Percentiles rank a stretch among this genome's conserved stretches.
Evolutionary conservation across 2,797 vertebrate genomes (phyloP).

Genomic region (Microctenopoma stevenorrisi): DNA sequence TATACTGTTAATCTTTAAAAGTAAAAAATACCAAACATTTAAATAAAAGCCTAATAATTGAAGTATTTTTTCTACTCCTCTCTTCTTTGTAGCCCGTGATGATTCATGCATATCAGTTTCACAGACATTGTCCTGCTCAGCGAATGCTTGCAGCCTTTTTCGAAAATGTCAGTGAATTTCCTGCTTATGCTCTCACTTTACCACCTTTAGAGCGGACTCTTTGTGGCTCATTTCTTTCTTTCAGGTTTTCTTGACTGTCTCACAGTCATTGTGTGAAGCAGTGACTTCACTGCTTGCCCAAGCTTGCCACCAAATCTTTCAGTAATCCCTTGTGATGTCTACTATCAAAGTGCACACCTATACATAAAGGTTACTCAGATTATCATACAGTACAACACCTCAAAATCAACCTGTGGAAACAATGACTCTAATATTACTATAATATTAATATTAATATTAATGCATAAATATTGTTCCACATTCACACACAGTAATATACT

Average conservation of each 20-base stretch:
- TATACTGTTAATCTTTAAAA: too few species aligned
- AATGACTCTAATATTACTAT: not conserved
- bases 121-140: not conserved
- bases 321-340: not conserved
- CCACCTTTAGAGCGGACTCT: constrained; percentile 22
- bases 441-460: not conserved
- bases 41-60: too few species aligned
- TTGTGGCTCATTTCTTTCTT: constrained; percentile 44
- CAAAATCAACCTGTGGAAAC: not conserved
- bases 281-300: constrained; percentile 6
- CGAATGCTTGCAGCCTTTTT: constrained; percentile 3
- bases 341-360: not conserved
- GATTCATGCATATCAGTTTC: not conserved
- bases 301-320: not conserved
- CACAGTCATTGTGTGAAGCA: constrained; percentile 1
- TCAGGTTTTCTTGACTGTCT: constrained; percentile 38
- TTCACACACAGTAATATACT: too few species aligned
- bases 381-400: not conserved
- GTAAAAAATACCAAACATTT: too few species aligned
- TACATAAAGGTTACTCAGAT: not conserved
- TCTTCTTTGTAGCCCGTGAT: not conserved
- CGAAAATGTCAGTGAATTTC: constrained; percentile 54
- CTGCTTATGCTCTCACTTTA: constrained; percentile 27
- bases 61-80: not conserved
- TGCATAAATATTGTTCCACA: not conserved